Conservation (phyloP, 2,797 vertebrate species). For the Naso thynnoides region DNA sequence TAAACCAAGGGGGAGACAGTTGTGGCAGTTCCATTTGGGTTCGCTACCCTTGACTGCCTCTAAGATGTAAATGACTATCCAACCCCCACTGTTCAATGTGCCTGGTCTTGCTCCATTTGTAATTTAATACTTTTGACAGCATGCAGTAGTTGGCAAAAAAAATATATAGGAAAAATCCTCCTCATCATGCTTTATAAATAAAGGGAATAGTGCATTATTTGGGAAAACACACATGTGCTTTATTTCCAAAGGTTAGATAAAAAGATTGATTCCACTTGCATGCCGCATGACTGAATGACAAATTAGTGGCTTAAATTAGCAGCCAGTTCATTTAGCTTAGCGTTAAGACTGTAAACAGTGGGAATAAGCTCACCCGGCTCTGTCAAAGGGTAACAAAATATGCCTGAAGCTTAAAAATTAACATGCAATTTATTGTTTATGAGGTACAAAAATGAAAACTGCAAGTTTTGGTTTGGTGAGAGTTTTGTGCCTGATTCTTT, state of each 20-base stretch:
- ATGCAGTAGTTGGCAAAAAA: slow-evolving; percentile 28
- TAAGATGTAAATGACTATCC: slow-evolving; percentile 73
- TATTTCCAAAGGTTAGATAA: not conserved
- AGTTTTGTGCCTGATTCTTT: not conserved
- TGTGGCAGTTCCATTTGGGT: slow-evolving; percentile 75
- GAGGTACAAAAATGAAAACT: not conserved
- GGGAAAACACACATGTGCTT: not conserved
- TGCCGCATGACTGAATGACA: too few relatives aligned
- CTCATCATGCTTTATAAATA: not conserved
- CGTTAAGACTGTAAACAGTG: not conserved
- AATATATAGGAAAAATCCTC: slow-evolving; percentile 4
- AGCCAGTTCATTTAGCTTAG: slow-evolving; percentile 5
- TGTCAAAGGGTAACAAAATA: not conserved
- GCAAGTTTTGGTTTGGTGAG: not conserved
- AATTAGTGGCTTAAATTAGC: not conserved
- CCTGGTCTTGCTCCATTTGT: slow-evolving; percentile 51
- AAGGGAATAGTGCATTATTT: not conserved
- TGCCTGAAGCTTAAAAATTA: not conserved
- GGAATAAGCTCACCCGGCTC: not conserved
- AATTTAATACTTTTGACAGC: slow-evolving; percentile 62
- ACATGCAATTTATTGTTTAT: not conserved
- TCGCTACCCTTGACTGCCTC: slow-evolving; percentile 68
- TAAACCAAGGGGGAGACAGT: slow-evolving; percentile 67
- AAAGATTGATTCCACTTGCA: not conserved
- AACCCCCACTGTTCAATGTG: slow-evolving; percentile 43